These are phyloP conservation scores for Taenaris catops DNA, from an alignment of 2,888 invertebrate species.

Conservation along the genomic window DNA sequence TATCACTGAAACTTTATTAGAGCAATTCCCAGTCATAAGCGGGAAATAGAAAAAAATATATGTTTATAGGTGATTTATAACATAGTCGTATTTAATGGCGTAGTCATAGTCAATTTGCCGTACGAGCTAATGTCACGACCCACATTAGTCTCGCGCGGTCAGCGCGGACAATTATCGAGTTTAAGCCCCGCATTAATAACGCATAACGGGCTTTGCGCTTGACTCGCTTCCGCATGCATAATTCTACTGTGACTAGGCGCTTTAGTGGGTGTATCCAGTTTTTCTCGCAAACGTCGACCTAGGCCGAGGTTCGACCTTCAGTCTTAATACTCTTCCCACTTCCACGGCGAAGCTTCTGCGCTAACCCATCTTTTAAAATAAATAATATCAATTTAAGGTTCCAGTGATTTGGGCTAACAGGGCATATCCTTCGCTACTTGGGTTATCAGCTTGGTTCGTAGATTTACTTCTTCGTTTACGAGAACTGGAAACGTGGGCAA, in stretches of 20 bases:
- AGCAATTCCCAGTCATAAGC: too few species aligned
- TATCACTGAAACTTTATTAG: too few species aligned
- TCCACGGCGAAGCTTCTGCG: too few species aligned
- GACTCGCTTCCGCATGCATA: conserved; percentile 43
- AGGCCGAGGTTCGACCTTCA: too few species aligned
- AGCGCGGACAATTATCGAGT: conserved; percentile 44
- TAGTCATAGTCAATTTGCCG: too few species aligned
- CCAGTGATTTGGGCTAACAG: conserved; percentile 92
- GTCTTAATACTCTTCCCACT: too few species aligned
- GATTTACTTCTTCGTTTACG: conserved; percentile 92
- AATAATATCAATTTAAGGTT: conserved; percentile 77
- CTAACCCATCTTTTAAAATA: conserved; percentile 84
- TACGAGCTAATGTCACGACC: conserved; percentile 5
- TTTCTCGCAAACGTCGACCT: too few species aligned
- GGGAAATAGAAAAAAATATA: too few species aligned
- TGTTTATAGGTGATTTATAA: too few species aligned
- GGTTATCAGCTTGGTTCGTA: conserved; percentile 95
- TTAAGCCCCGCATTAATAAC: conserved; percentile 46
- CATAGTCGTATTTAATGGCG: too few species aligned
- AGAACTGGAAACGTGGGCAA: conserved; percentile 96
- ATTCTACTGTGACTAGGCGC: too few species aligned
- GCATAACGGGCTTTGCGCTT: conserved; percentile 41
- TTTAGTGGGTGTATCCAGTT: too few species aligned
- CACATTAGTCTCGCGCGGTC: conserved; percentile 31
- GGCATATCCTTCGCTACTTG: conserved; percentile 95